Evolutionary conservation across 1,140 invertebrate genomes (phyloP), one percentile per base, ranked within the genome.

Genomic region (Orchesella cincta): DNA sequence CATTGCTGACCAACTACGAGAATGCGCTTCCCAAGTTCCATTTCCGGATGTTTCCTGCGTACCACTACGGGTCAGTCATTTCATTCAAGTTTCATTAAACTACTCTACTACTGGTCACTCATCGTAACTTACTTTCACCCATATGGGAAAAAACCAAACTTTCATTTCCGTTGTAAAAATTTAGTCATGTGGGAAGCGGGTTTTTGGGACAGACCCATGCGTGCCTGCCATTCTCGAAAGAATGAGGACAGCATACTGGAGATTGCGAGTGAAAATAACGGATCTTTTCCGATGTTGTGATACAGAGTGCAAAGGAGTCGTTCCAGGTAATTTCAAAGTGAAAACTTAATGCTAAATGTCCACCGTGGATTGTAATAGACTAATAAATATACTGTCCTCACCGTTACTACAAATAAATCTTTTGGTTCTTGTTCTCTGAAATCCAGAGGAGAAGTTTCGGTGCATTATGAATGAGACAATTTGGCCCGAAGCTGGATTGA

Each of bases 221-320:
- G 64, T 82, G 20, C 81, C 81, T 20, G 46, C 79, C 20, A 76
- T 82, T 57, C 62, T 82, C 46, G 81, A 82, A 73, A 67, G 81
- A 36, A 52, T 82, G 64, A 71, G 81, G 8, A 80, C 81, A 20
- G 81, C 81, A 1, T 80, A 82, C 67, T 79, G 64, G 35, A 57
- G 81, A 35, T 57, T 82, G 8, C 71, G 79, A 26, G 51, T 80
- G 14, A 82, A 80, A 76, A 36, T 82, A 1, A 82, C 78, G 0
- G 81, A 82, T 46, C 46, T 76, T 5, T 82, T 82, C 28, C 77
- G 79, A 0, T 82, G 81, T 51, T 82, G 79, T 73, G 81, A 82
- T 75, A 74, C 73, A 20, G 29, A 46, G 14, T 78, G 81, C 64
- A 77, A 71, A 28, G 81, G 81, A 1, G 73, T 82, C n/a, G 77